Conservation (phyloP, 2,113 vertebrate species). For the Lagopus leucura region DNA sequence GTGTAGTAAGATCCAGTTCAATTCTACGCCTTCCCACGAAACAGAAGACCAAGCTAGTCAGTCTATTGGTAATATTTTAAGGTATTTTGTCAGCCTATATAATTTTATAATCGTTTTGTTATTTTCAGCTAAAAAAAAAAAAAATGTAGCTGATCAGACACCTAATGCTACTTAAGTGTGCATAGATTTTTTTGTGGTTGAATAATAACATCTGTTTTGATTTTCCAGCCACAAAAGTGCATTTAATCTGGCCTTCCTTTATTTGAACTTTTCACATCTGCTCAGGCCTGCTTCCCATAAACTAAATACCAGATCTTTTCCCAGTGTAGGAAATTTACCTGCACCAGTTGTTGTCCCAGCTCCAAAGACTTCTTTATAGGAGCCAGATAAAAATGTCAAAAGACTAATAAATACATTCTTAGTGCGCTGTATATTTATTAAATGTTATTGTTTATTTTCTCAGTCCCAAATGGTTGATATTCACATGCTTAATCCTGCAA, state of each 20-base stretch:
- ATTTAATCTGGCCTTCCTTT: conserved; percentile 86
- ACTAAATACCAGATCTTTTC: conserved; percentile 79
- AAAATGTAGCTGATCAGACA: conserved; percentile 73
- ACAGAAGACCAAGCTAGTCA: neutral
- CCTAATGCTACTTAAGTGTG: conserved; percentile 77
- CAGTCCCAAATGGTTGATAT: neutral
- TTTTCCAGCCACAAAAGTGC: conserved; percentile 81
- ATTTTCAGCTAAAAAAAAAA: conserved; percentile 64
- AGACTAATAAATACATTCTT: conserved; percentile 71
- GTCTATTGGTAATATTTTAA: neutral
- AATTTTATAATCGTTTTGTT: conserved; percentile 70
- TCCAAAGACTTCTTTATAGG: conserved; percentile 76
- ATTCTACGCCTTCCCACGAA: neutral
- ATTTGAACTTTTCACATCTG: conserved; percentile 87
- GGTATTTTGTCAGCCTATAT: conserved; percentile 52
- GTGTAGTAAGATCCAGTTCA: neutral
- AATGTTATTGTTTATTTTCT: conserved; percentile 35
- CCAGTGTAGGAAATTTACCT: conserved; percentile 81
- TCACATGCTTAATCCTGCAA: neutral
- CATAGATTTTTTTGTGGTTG: conserved; percentile 78
- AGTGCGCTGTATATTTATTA: conserved; percentile 39
- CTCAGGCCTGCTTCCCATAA: conserved; percentile 81
- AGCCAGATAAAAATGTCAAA: conserved; percentile 75
- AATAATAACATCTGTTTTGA: conserved; percentile 86
- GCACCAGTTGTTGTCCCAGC: conserved; percentile 66